Percentiles rank a stretch among this genome's conserved stretches.
Conservation (phyloP, 2,113 vertebrate species). For the Ctenodactylus gundi region DNA sequence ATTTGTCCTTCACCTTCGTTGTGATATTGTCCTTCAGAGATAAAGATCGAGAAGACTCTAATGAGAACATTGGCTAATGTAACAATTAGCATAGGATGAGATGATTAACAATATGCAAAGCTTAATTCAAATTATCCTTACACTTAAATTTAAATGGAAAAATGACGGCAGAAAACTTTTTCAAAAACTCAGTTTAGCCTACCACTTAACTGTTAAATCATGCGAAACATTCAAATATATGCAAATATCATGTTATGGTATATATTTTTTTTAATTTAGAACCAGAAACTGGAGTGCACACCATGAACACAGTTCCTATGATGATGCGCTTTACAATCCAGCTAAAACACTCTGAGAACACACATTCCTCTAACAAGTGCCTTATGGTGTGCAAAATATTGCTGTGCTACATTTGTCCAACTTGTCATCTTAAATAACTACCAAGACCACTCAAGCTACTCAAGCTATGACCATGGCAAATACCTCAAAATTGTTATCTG, state of each 20-base stretch:
- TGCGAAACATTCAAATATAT: neutral
- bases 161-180: neutral
- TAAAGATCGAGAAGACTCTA: neutral
- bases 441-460: neutral
- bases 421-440: neutral
- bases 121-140: conserved; percentile 35
- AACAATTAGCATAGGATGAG: conserved; percentile 56
- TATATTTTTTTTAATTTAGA: conserved; percentile 25
- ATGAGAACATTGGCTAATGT: conserved; percentile 42
- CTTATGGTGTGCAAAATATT: neutral
- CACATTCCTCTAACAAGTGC: neutral
- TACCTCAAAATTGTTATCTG: neutral
- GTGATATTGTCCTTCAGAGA: neutral
- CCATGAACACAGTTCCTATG: neutral
- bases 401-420: neutral
- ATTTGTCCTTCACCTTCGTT: conserved; percentile 6
- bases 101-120: conserved; percentile 45
- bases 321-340: neutral
- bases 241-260: neutral
- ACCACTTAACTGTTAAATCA: neutral
- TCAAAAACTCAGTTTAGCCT: neutral
- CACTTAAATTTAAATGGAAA: neutral
- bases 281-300: neutral
- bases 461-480: neutral
- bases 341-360: neutral